A percentile compares a stretch with the other conserved stretches of the same genome.
phyloP scores from a whole-genome alignment of 2,888 invertebrate species.

The Dynastes tityus region DNA sequence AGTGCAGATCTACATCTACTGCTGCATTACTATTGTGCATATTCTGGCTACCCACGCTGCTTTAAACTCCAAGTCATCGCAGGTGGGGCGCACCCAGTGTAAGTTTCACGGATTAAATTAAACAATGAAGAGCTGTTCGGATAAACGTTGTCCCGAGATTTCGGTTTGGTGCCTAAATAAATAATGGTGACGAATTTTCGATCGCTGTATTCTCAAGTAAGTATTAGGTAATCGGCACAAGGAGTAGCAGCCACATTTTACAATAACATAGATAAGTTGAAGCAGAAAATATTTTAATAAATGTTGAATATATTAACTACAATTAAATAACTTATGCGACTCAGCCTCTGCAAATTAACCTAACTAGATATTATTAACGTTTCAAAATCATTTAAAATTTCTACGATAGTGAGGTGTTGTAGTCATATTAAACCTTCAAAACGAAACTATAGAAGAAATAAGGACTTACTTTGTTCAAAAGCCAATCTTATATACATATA shows the following conservation, averaged over 20 bases:
- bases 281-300: neutral
- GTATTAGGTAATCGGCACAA: conserved; percentile 8
- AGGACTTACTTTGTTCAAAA: too few relatives aligned
- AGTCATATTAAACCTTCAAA: too few relatives aligned
- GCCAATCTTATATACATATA: too few relatives aligned
- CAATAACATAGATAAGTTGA: neutral
- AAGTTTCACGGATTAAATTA: conserved; percentile 51
- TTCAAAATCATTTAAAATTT: too few relatives aligned
- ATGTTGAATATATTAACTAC: too few relatives aligned
- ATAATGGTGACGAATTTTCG: conserved; percentile 38
- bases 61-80: conserved; percentile 50
- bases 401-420: too few relatives aligned
- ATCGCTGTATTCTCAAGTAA: conserved; percentile 29
- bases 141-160: conserved; percentile 20
- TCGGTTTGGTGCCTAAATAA: conserved; percentile 47
- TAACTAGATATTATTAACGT: too few relatives aligned
- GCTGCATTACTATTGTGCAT: conserved; percentile 33
- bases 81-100: conserved; percentile 51
- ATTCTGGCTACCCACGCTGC: conserved; percentile 46
- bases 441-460: too few relatives aligned
- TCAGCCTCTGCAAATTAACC: too few relatives aligned
- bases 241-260: neutral
- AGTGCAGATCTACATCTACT: neutral
- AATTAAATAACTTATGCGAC: too few relatives aligned
- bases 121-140: conserved; percentile 48